Conservation (phyloP, 1,140 invertebrate species). For the Drosophila suzukii region DNA sequence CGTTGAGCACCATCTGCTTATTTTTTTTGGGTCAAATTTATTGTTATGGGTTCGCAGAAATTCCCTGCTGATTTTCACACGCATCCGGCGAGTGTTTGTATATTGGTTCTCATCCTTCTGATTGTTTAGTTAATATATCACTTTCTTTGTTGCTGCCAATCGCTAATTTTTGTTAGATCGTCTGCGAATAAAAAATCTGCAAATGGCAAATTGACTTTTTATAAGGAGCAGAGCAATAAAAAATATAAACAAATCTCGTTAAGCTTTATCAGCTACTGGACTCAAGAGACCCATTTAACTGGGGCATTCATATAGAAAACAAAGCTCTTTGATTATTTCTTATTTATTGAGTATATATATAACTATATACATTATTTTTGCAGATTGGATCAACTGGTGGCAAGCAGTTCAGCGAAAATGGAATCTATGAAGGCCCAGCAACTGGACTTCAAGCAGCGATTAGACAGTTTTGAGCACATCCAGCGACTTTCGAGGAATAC, state of each 20-base stretch:
- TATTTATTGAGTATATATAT: not conserved
- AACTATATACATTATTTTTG: not conserved
- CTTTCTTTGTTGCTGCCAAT: constrained; percentile 19
- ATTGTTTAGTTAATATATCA: constrained; percentile 34
- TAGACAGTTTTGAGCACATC: constrained; percentile 72
- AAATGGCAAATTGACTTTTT: constrained; percentile 27
- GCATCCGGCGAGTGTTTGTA: constrained; percentile 40
- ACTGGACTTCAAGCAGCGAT: constrained; percentile 59
- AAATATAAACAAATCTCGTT: not conserved
- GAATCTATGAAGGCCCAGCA: constrained; percentile 73
- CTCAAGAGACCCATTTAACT: constrained; percentile 1
- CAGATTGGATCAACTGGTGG: constrained; percentile 62
- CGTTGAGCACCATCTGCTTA: constrained; percentile 5
- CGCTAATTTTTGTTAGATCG: constrained; percentile 26
- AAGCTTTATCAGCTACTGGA: constrained; percentile 5
- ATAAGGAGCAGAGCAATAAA: constrained; percentile 1
- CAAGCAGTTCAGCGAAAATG: constrained; percentile 60
- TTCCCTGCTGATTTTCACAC: constrained; percentile 22
- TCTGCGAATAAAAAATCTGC: constrained; percentile 9
- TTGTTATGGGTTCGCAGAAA: constrained; percentile 16
- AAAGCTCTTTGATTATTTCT: not conserved
- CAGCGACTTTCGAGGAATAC: constrained; percentile 59
- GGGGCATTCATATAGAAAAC: not conserved
- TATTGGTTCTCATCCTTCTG: constrained; percentile 14
- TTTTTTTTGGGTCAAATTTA: constrained; percentile 10